Base-by-base conservation (phyloP, 1,140 invertebrate species). In the Heliconius hermathena region DNA sequence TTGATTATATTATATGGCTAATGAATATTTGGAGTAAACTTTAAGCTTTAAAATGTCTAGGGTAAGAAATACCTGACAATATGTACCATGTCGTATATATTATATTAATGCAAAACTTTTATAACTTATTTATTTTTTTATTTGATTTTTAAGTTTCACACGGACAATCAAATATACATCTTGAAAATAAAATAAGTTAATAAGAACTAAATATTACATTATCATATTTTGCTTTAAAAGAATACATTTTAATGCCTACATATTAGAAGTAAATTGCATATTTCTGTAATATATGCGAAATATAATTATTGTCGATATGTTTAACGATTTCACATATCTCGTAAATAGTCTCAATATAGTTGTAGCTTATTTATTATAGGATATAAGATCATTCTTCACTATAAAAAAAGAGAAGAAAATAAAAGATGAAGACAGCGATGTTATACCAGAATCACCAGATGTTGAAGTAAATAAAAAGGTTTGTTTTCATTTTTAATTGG, bases 351-450 rank as follows among this genome's bases (percentile, higher is more conserved):
- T 9, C 2, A 57, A 57, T 57, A 22, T 57, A 22, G 8, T 57
- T 22, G n/a, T 22, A 57, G 18, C 8, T 29, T 33, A 71, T 71
- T 76, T 46, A 49, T 93, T 93, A 71, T 79, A 95, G 95, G 95
- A 95, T 89, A 95, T 95, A 79, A 90, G 95, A 79, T 94, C 94
- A 76, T 95, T 91, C 81, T 95, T 95, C 73, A 49, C 78, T 22
- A 71, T 84, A 49, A 82, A 82, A 79, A 85, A 89, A 79, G 81
- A 86, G 36, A 93, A 94, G 77, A 87, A 88, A 78, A 79, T 75
- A 3, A 81, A 84, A 60, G 81, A 92, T 71, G 90, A 93, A 71
- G 90, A 93, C 81, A 90, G 91, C 79, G 92, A 94, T 85, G 83
- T 90, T 81, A 93, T 95, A 81, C 93, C 92, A 38, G 90, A 94